A percentile compares a stretch with the other conserved stretches of the same genome.
Conservation (phyloP, 2,797 vertebrate species). For the Emydoidea blandingii region DNA sequence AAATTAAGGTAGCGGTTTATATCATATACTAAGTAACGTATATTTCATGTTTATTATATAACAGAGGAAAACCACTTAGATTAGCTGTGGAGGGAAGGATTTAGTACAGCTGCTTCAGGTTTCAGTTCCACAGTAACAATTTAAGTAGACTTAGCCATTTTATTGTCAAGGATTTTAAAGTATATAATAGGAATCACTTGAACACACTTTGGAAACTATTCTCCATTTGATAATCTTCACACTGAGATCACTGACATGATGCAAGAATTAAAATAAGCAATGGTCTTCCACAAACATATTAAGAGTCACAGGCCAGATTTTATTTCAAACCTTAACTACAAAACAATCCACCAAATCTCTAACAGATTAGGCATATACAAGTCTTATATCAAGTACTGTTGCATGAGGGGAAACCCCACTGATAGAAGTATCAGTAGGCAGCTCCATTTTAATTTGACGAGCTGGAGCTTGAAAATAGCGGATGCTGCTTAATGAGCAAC, state of each 20-base stretch:
- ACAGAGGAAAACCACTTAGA: neutral
- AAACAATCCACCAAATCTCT: neutral
- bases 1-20: neutral
- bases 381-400: neutral
- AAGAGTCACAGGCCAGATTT: neutral
- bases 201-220: constrained; percentile 1
- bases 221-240: neutral
- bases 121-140: constrained; percentile 2
- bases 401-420: neutral
- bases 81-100: constrained; percentile 30
- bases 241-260: neutral
- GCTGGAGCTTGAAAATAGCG: neutral
- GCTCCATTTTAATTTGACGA: neutral
- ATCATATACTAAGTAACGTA: constrained; percentile 10
- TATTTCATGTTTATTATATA: constrained; percentile 27
- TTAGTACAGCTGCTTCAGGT: neutral
- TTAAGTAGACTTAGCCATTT: constrained; percentile 23
- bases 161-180: constrained; percentile 46
- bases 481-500: neutral
- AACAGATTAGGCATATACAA: neutral
- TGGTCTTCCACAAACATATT: neutral
- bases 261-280: neutral
- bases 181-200: neutral
- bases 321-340: neutral
- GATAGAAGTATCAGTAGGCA: neutral